Percentiles rank a stretch among this genome's conserved stretches.
Conservation (phyloP, 2,797 vertebrate genomes). For the Argentina silus region DNA sequence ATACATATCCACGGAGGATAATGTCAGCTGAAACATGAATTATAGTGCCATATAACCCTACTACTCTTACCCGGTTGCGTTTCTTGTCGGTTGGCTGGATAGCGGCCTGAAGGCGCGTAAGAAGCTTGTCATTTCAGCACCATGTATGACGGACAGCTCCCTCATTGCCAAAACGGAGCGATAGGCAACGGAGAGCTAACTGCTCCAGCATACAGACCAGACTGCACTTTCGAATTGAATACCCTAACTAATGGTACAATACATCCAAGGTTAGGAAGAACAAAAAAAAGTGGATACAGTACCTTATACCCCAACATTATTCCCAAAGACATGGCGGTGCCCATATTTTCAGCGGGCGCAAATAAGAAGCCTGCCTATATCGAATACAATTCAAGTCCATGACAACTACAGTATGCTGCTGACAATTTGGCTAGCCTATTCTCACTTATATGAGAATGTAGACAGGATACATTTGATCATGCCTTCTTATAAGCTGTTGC, state of each 20-base stretch:
- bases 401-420: no score
- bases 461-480: not conserved
- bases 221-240: not conserved
- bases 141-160: constrained; percentile 68
- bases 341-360: not conserved
- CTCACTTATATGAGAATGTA: not conserved
- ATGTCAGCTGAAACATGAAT: no score
- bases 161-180: constrained; percentile 25
- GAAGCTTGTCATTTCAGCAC: constrained; percentile 72
- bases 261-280: not conserved
- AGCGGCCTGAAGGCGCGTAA: constrained; percentile 22
- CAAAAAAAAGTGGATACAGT: not conserved
- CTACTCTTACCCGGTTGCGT: constrained; percentile 14
- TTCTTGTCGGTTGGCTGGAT: constrained; percentile 7
- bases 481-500: not conserved
- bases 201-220: not conserved
- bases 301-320: not conserved
- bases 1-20: no score
- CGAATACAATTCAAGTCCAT: not conserved
- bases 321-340: not conserved
- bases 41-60: not conserved
- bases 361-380: not conserved
- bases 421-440: not conserved
- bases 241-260: not conserved
- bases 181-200: not conserved